These are phyloP conservation scores for Morelia viridis DNA, from an alignment of 2,797 vertebrate genomes.

Conservation along the genomic window DNA sequence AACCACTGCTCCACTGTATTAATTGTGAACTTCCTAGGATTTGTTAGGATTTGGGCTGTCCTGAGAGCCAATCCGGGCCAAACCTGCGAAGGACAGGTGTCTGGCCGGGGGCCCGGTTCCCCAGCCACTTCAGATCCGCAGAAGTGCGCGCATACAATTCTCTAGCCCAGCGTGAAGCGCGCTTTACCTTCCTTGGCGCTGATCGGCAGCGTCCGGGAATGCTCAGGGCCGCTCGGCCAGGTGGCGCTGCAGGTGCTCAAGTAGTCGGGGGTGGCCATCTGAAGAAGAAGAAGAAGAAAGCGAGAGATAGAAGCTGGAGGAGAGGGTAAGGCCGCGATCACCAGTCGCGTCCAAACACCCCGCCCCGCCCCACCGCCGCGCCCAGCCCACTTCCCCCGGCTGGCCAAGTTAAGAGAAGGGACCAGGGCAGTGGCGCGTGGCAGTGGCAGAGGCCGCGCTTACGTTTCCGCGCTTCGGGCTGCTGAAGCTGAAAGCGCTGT, in stretches of 20 bases:
- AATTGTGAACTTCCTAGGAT: not conserved
- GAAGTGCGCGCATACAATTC: not conserved
- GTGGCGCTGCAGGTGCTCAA: conserved; percentile 80
- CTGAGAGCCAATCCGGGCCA: not conserved
- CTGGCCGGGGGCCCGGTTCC: not conserved
- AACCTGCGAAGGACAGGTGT: not conserved
- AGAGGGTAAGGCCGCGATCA: not conserved
- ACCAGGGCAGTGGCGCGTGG: not conserved
- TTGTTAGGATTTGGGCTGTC: not conserved
- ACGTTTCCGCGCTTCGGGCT: conserved; percentile 74
- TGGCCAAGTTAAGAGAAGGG: not conserved
- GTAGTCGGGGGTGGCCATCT: conserved; percentile 79
- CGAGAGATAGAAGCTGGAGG: too few relatives aligned
- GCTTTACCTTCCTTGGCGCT: conserved; percentile 85
- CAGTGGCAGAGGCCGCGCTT: conserved; percentile 57
- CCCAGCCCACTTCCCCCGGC: not conserved
- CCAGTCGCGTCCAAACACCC: not conserved
- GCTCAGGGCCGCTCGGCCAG: conserved; percentile 85
- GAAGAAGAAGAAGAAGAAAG: conserved; percentile 9
- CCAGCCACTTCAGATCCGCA: accelerated
- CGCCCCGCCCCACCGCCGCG: not conserved
- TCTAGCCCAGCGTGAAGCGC: not conserved
- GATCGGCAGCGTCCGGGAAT: conserved; percentile 81
- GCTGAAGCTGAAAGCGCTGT: conserved; percentile 76
- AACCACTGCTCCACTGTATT: not conserved